Evolutionary conservation across 2,888 invertebrate species (phyloP).

Genomic region (Caenorhabditis macrosperma): DNA sequence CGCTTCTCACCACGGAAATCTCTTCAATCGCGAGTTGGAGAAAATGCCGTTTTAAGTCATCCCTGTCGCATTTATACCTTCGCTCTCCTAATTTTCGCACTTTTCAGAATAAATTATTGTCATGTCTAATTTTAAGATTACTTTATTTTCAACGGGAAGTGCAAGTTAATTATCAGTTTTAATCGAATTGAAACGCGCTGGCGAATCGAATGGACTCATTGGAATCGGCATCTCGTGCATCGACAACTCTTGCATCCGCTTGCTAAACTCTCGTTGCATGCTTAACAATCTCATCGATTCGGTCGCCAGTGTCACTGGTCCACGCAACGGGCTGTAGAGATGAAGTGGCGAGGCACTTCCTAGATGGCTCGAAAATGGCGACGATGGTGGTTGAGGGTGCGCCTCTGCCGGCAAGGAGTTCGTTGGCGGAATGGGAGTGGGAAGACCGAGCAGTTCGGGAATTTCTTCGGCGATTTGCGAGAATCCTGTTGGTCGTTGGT

Average conservation of each 20-base stretch:
- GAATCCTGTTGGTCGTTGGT: constrained; percentile 21
- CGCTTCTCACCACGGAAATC: constrained; percentile 33
- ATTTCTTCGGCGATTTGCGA: constrained; percentile 23
- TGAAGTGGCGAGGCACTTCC: constrained; percentile 2
- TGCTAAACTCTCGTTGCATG: constrained; percentile 17
- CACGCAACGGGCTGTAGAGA: constrained; percentile 26
- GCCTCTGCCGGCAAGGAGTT: background rate
- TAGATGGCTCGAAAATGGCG: background rate
- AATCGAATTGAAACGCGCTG: constrained; percentile 15
- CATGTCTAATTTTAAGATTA: too few species aligned
- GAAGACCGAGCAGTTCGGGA: constrained; percentile 43
- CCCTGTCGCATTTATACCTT: too few species aligned
- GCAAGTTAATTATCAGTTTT: constrained; percentile 28
- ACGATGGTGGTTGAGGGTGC: background rate
- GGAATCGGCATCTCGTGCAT: too few species aligned
- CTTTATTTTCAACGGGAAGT: too few species aligned
- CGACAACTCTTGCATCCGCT: constrained; percentile 17
- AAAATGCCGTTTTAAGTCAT: constrained; percentile 52
- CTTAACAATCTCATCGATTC: constrained; percentile 13
- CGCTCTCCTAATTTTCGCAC: too few species aligned
- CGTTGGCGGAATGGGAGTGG: constrained; percentile 25
- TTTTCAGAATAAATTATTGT: too few species aligned
- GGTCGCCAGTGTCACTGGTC: constrained; percentile 24
- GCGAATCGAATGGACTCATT: constrained; percentile 35
- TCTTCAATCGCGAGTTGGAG: constrained; percentile 46